Percentiles rank a stretch among this genome's conserved stretches.
Evolutionary conservation across 2,888 invertebrate species (phyloP).

Genomic region (Proisotoma minuta): DNA sequence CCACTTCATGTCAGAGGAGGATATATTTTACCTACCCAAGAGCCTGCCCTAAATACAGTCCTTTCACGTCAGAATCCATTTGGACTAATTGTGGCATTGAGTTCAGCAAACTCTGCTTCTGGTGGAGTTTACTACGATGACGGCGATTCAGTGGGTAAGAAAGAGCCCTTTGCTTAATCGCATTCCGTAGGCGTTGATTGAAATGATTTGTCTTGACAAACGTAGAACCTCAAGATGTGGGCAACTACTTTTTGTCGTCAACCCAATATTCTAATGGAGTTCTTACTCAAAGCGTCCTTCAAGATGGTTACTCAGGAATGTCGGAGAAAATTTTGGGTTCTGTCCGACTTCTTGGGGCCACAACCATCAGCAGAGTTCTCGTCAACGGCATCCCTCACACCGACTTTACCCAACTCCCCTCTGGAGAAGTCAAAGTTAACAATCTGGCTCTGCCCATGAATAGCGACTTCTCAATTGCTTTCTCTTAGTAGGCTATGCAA

Average conservation of each 20-base stretch:
- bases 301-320: conserved; percentile 38
- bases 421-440: conserved; percentile 36
- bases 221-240: not conserved
- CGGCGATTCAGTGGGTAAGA: conserved; percentile 60
- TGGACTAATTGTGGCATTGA: conserved; percentile 62
- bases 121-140: conserved; percentile 78
- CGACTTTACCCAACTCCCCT: conserved; percentile 18
- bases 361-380: conserved; percentile 17
- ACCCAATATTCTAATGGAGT: not conserved
- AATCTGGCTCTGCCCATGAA: conserved; percentile 15
- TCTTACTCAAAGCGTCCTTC: conserved; percentile 7
- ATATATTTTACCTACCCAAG: conserved; percentile 64
- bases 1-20: conserved; percentile 66
- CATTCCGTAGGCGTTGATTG: too few relatives aligned
- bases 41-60: conserved; percentile 61
- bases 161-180: too few relatives aligned
- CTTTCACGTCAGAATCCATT: conserved; percentile 60
- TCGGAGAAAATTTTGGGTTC: conserved; percentile 18
- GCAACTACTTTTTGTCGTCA: not conserved
- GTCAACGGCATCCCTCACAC: conserved; percentile 34
- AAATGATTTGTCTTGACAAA: too few relatives aligned
- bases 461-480: conserved; percentile 9
- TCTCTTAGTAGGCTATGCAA: too few relatives aligned
- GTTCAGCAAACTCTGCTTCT: conserved; percentile 55
- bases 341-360: conserved; percentile 36